Base-by-base conservation (phyloP, 2,888 invertebrate species). In the Cloeon dipterum region DNA sequence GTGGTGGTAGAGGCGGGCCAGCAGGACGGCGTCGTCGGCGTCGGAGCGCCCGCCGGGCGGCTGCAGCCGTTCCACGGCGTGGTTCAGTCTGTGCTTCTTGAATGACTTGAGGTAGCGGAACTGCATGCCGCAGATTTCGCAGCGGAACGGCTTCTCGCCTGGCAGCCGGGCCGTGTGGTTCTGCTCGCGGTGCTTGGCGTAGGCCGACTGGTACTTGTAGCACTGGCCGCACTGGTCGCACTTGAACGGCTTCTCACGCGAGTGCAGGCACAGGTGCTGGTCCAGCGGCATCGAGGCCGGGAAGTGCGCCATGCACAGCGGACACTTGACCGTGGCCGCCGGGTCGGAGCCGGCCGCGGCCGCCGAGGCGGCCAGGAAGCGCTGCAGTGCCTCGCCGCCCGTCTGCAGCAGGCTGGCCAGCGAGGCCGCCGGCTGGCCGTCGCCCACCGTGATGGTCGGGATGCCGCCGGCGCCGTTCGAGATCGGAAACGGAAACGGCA, bases 171-270 rank as follows among this genome's bases (percentile, higher is more conserved):
- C 83, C 16, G 83, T 70, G 52, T 86, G 85, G 52, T 86, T 85
- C 53, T 85, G 85, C 53, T 85, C 85, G 37, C 83, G 70, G 52
- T 86, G 85, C 51, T 75, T 74, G 34, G 75, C 72, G 53, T 75
- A 76, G 23, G 85, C 83, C 26, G 83, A 85, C 41, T 83, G 67
- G 55, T 85, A 86, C 45, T 78, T 70, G 59, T 86, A 86, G 50
- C 82, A 79, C 51, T 86, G 85, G 4, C 85, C 85, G 55, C 85
- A 86, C 53, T 85, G 85, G 50, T 85, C 85, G 58, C 85, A 86
- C 29, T 83, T 81, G 58, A 83, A 85, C 11, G 85, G 83, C 50
- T 85, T 86, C 54, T 85, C 85, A 51, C 67, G 57, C 40, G 82
- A 74, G 56, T 85, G 83, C 16, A 86, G 59, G 1, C 81, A 73